Percentiles rank a stretch among this genome's conserved stretches.
phyloP scores from a whole-genome alignment of 2,797 vertebrate species.

The Chloroceryle amazona region DNA sequence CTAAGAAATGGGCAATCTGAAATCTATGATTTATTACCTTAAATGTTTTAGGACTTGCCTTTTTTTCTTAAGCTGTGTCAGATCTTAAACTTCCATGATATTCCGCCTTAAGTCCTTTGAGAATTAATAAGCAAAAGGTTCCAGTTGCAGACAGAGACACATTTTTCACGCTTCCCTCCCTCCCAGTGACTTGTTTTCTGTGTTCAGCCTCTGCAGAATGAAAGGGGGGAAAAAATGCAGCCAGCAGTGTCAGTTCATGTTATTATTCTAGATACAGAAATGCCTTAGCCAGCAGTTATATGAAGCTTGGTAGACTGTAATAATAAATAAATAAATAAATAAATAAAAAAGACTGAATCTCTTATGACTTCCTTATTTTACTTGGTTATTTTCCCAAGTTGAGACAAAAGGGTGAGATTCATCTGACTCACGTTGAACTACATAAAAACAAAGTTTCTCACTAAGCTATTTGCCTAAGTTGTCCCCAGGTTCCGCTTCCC shows the following conservation, averaged over 20 bases:
- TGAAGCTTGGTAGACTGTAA: slow-evolving; percentile 3
- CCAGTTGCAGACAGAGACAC: slow-evolving; percentile 35
- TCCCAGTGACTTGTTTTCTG: slow-evolving; percentile 33
- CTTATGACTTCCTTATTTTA: slow-evolving; percentile 38
- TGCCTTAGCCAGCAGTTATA: slow-evolving; percentile 51
- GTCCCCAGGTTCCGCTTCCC: not conserved
- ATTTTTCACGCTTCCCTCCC: slow-evolving; percentile 47
- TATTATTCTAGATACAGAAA: slow-evolving; percentile 52
- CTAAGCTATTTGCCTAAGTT: not conserved
- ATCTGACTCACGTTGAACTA: not conserved
- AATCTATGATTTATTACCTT: slow-evolving; percentile 47
- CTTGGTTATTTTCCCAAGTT: slow-evolving; percentile 42
- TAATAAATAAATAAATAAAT: no score
- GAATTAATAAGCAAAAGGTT: slow-evolving; percentile 56
- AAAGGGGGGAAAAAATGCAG: slow-evolving; percentile 7
- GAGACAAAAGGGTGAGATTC: not conserved
- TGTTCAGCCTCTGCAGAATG: slow-evolving; percentile 17
- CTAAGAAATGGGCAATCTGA: slow-evolving; percentile 15
- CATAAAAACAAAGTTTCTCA: not conserved
- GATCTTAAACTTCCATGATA: slow-evolving; percentile 36
- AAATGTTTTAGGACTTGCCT: slow-evolving; percentile 11
- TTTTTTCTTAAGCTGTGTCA: slow-evolving; percentile 21
- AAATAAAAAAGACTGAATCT: not conserved
- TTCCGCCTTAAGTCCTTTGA: slow-evolving; percentile 28
- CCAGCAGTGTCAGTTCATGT: slow-evolving; percentile 30